Evolutionary conservation across 2,888 invertebrate species (phyloP).

Genomic region (Steinernema carpocapsae): DNA sequence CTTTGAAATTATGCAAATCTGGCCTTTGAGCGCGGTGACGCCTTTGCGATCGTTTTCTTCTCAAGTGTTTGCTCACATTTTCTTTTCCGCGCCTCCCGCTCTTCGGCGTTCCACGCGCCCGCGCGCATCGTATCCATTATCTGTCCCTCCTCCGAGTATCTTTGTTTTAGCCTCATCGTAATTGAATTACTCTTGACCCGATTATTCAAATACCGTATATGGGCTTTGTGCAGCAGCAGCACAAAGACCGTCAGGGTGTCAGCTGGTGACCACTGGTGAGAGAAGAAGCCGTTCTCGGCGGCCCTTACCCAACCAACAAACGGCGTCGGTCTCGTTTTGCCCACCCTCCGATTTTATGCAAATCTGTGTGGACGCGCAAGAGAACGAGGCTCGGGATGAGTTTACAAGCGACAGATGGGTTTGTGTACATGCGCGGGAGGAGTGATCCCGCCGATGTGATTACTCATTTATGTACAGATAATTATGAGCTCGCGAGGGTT

Average conservation of each 20-base stretch:
- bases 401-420: slow-evolving; percentile 33
- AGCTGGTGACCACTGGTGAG: slow-evolving; percentile 22
- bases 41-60: slow-evolving; percentile 23
- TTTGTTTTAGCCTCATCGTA: slow-evolving; percentile 30
- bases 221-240: slow-evolving; percentile 26
- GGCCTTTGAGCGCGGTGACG: slow-evolving; percentile 12
- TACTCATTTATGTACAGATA: slow-evolving; percentile 34
- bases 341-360: slow-evolving; percentile 16
- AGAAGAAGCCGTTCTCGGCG: neutral
- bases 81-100: neutral
- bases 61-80: slow-evolving; percentile 29
- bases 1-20: slow-evolving; percentile 34
- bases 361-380: slow-evolving; percentile 7
- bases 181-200: slow-evolving; percentile 34
- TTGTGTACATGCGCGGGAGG: slow-evolving; percentile 20
- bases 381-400: neutral
- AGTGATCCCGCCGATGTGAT: neutral
- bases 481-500: slow-evolving; percentile 15
- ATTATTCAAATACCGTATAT: slow-evolving; percentile 35
- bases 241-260: slow-evolving; percentile 30
- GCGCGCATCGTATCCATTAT: slow-evolving; percentile 30
- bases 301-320: slow-evolving; percentile 6
- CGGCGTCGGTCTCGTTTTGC: neutral
- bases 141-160: slow-evolving; percentile 10
- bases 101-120: slow-evolving; percentile 1